Evolutionary conservation across 1,140 invertebrate genomes (phyloP).

Genomic region (Solen grandis): DNA sequence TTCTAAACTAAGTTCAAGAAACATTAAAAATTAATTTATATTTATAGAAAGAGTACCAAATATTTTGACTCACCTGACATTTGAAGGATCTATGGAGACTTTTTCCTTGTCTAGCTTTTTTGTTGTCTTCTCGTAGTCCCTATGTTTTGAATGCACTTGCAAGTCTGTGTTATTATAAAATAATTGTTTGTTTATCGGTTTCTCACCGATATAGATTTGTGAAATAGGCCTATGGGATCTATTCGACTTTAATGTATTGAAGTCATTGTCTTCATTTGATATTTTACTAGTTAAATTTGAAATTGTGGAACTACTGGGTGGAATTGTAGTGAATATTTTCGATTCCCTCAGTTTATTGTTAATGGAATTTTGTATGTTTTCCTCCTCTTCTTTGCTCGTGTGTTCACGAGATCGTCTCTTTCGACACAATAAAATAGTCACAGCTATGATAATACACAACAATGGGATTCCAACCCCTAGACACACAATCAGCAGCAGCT

Average conservation of each 20-base stretch:
- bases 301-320: conserved; percentile 50
- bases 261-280: conserved; percentile 59
- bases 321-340: conserved; percentile 50
- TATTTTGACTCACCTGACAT: conserved; percentile 56
- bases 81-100: conserved; percentile 50
- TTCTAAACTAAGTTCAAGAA: too few species aligned
- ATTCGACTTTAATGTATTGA: conserved; percentile 51
- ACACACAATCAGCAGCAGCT: conserved; percentile 73
- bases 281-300: conserved; percentile 52
- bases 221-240: conserved; percentile 50
- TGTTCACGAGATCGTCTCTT: conserved; percentile 46
- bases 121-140: conserved; percentile 59
- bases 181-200: conserved; percentile 62
- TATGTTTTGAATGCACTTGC: conserved; percentile 49
- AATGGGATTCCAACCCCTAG: conserved; percentile 74
- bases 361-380: conserved; percentile 71
- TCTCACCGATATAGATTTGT: conserved; percentile 58
- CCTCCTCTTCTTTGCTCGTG: conserved; percentile 61
- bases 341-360: conserved; percentile 66
- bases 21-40: too few species aligned
- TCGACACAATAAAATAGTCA: conserved; percentile 69
- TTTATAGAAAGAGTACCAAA: too few species aligned
- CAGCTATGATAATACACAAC: conserved; percentile 71
- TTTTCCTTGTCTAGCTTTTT: conserved; percentile 65
- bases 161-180: conserved; percentile 58